phyloP scores from a whole-genome alignment of 1,140 invertebrate species.

The Procambarus virginalis region DNA sequence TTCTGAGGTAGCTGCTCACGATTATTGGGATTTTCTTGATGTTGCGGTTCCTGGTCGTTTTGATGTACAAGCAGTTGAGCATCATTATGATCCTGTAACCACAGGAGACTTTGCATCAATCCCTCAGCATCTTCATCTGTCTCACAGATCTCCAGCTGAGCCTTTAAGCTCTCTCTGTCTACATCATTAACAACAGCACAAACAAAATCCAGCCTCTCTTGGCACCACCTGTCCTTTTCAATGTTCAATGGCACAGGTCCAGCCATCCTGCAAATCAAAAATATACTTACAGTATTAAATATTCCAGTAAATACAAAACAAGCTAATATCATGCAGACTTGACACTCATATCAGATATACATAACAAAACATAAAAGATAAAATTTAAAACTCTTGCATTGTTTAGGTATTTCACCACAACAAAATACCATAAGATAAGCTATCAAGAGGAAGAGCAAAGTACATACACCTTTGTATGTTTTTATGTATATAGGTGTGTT shows the following conservation, averaged over 20 bases:
- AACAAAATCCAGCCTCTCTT: conserved; percentile 31
- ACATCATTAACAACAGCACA: conserved; percentile 18
- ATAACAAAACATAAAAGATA: no score
- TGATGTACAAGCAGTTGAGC: not conserved
- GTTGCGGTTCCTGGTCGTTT: not conserved
- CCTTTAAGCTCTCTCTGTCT: conserved; percentile 20
- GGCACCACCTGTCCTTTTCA: conserved; percentile 20
- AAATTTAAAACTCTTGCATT: no score
- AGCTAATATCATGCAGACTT: no score
- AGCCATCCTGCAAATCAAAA: conserved; percentile 15
- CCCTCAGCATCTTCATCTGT: conserved; percentile 35
- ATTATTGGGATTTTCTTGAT: not conserved
- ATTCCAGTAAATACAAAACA: no score
- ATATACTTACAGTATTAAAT: not conserved
- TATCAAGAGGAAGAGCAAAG: no score
- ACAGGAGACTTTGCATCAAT: conserved; percentile 23
- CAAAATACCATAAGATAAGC: no score
- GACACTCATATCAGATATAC: no score
- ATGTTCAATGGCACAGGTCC: not conserved
- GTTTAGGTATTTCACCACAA: no score
- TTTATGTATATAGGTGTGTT: no score
- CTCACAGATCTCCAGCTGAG: conserved; percentile 21
- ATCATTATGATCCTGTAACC: not conserved
- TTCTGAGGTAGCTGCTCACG: no score
- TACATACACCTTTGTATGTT: no score